phyloP scores from a whole-genome alignment of 2,888 invertebrate species.

The Cryptophagus acutangulus region DNA sequence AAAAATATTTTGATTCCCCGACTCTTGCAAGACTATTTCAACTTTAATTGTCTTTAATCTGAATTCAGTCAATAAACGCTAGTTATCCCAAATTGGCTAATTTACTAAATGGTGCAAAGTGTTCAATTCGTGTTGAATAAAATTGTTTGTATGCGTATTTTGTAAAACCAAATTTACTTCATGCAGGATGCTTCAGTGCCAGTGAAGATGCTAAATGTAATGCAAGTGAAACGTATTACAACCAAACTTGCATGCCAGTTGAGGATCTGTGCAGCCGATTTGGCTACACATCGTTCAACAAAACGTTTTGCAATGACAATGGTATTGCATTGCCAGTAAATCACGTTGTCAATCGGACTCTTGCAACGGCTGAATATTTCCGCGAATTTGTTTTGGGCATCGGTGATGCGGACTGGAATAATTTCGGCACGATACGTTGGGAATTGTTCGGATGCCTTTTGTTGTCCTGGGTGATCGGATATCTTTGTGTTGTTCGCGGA shows the following conservation, averaged over 20 bases:
- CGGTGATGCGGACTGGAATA: slow-evolving; percentile 65
- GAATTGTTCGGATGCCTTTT: slow-evolving; percentile 74
- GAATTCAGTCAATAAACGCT: too few relatives aligned
- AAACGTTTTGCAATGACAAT: slow-evolving; percentile 48
- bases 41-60: too few relatives aligned
- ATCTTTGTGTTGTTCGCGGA: slow-evolving; percentile 81
- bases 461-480: slow-evolving; percentile 77
- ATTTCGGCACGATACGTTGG: slow-evolving; percentile 75
- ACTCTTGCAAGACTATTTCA: too few relatives aligned
- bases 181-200: slow-evolving; percentile 61
- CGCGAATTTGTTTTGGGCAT: slow-evolving; percentile 76
- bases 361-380: slow-evolving; percentile 52
- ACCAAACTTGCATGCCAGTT: slow-evolving; percentile 51
- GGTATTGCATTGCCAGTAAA: slow-evolving; percentile 48
- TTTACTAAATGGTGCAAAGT: too few relatives aligned
- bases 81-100: too few relatives aligned
- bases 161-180: background rate
- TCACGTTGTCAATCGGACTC: slow-evolving; percentile 50
- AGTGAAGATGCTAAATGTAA: slow-evolving; percentile 55
- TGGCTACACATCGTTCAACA: slow-evolving; percentile 45
- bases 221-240: slow-evolving; percentile 52
- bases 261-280: slow-evolving; percentile 50
- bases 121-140: slow-evolving; percentile 1
- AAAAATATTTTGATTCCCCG: too few relatives aligned
- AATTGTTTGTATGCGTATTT: background rate